Percentiles rank a stretch among this genome's conserved stretches.
phyloP scores from a whole-genome alignment of 2,797 vertebrate species.

The Squalus acanthias region DNA sequence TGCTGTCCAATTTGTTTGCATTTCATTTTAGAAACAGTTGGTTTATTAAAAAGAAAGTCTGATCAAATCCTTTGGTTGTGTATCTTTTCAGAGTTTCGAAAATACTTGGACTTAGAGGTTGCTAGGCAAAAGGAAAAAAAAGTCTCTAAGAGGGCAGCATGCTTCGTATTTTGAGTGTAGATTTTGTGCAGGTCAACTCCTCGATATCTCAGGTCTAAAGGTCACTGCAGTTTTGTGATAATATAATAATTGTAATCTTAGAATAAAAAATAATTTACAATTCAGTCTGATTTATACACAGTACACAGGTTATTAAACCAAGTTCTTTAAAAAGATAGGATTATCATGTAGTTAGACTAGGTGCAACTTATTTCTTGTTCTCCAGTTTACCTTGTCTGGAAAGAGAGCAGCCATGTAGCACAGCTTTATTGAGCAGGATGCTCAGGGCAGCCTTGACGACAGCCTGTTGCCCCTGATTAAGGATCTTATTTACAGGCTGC shows the following conservation, averaged over 20 bases:
- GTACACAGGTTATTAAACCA: background rate
- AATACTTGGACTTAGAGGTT: background rate
- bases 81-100: background rate
- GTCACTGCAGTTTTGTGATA: background rate
- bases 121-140: background rate
- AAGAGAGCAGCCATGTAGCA: slow-evolving; percentile 80
- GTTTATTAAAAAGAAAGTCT: background rate
- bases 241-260: background rate
- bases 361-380: background rate
- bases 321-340: background rate
- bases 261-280: background rate
- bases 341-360: background rate
- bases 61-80: background rate
- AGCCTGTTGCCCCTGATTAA: slow-evolving; percentile 81
- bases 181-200: background rate
- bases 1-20: background rate
- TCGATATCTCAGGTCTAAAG: background rate
- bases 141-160: background rate
- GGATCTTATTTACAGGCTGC: slow-evolving; percentile 59
- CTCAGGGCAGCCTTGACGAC: slow-evolving; percentile 89
- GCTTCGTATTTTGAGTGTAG: background rate
- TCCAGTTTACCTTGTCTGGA: slow-evolving; percentile 68
- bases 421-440: slow-evolving; percentile 87
- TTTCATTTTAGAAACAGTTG: background rate
- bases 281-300: background rate